Base-by-base conservation (phyloP, 1,140 invertebrate genomes). In the Drosophila simulans region DNA sequence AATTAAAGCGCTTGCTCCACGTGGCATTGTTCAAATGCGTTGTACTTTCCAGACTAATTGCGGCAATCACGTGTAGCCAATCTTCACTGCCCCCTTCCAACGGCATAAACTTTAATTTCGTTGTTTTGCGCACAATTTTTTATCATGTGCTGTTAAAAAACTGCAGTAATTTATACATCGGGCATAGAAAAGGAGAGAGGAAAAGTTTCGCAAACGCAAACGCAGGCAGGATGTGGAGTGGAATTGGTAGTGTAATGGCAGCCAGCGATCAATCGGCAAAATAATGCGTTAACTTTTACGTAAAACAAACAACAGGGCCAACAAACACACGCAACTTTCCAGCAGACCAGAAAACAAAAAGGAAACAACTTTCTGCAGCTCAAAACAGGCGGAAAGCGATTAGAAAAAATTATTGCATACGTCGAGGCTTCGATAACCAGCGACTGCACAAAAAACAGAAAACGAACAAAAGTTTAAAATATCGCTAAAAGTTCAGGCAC, bases 211-310 rank as follows among this genome's bases (percentile, higher is more conserved):
- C 58, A 68, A 85, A 81, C 5, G 74, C 58, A 68, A 85, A 81
- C 79, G 82, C 71, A 49, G 68, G 46, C 56, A 64, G 55, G 39
- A 52, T 63, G 48, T 22, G n/a, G 20, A 46, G 13, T 37, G 51
- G 15, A 42, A 40, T 25, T 8, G 27, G 13, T 17, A 20, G 11
- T 35, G 27, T 22, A 40, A 4, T n/a, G 39, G 39, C 37, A 68
- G 60, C 42, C 68, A 40, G 54, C 82, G 77, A 86, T 88, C 82
- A 86, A 86, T 88, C 82, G 82, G 75, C 83, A 88, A 86, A 86
- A 86, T 86, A 86, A 86, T 86, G 82, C 82, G 82, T 86, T 88
- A 86, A 86, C 82, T 86, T 86, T 86, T 88, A 63, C 77, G 81
- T 86, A 77, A 68, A 77, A 68, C 73, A 77, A 77, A 77, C 69